Evolutionary conservation across 2,113 vertebrate genomes (phyloP).

Genomic region (Baryphthengus martii): DNA sequence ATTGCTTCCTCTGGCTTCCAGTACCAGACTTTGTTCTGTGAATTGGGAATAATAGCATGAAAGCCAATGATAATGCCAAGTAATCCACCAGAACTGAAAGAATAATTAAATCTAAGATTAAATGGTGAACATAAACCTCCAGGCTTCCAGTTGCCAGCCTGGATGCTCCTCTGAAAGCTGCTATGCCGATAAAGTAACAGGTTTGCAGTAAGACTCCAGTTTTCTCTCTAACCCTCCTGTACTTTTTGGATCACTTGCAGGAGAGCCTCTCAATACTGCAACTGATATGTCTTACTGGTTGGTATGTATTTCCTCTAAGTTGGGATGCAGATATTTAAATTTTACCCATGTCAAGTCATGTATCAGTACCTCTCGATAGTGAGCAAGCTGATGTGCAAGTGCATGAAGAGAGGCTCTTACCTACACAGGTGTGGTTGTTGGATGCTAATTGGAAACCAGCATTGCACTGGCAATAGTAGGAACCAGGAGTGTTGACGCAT

Average conservation of each 20-base stretch:
- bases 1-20: background rate
- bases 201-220: background rate
- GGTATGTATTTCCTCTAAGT: background rate
- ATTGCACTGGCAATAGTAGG: constrained; percentile 94
- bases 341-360: fast-evolving
- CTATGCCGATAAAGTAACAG: background rate
- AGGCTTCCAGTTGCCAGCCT: background rate
- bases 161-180: background rate
- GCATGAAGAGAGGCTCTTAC: constrained; percentile 74
- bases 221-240: background rate
- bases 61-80: background rate
- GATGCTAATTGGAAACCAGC: constrained; percentile 86
- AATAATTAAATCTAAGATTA: background rate
- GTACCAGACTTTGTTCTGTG: background rate
- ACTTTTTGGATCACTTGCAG: fast-evolving
- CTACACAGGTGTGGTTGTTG: constrained; percentile 95
- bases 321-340: background rate
- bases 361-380: too few species aligned
- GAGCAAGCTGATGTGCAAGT: background rate
- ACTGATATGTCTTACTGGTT: too few species aligned
- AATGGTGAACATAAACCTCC: background rate
- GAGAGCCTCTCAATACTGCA: background rate
- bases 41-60: background rate
- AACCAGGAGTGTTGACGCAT: constrained; percentile 91
- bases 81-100: background rate